Evolutionary conservation across 1,140 invertebrate genomes (phyloP), one percentile per base, ranked within the genome.

Genomic region (Elymnias hypermnestra): DNA sequence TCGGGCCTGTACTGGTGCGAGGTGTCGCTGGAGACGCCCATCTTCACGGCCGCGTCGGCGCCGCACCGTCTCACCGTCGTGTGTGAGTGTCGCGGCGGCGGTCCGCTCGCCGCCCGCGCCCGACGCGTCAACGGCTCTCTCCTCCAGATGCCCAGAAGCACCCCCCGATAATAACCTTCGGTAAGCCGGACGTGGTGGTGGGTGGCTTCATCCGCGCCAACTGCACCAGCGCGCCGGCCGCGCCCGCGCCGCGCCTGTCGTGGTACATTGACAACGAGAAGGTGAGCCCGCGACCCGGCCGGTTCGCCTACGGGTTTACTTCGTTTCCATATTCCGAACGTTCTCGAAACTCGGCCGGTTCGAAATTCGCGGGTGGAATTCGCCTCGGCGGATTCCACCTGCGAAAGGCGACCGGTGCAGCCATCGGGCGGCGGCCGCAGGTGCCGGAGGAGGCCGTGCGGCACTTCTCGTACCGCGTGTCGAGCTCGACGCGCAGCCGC

Each of bases 221-320:
- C 63, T 95, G 94, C 72, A 93, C 93, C 13, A 94, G 93, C 15
- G 90, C 91, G 3, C 89, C 91, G 0, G 91, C 93, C 2, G 88
- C 89, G 21, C 94, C 94, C 4, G 89, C 92, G 22, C 93, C 94
- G 2, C 88, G 92, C 50, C 89, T 95, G 52, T 93, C 92, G 14
- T 95, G 94, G 94, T 89, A 94, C 60, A 92, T 95, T 60, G 94
- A 95, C 70, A 92, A 91, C 54, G 89, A 91, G 77, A 91, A 93
- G 28, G 26, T 29, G 12, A 22, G 26, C n/a, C n/a, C n/a, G n/a
- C n/a, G n/a, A n/a, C n/a, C n/a, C n/a, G n/a, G n/a, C n/a, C n/a
- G n/a, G n/a, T n/a, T n/a, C n/a, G n/a, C n/a, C n/a, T n/a, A n/a
- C n/a, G n/a, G n/a, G n/a, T n/a, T n/a, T 12, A 28, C 5, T 29